These are phyloP conservation scores for Mustelus asterias DNA, from an alignment of 2,113 vertebrate genomes.

Conservation along the genomic window DNA sequence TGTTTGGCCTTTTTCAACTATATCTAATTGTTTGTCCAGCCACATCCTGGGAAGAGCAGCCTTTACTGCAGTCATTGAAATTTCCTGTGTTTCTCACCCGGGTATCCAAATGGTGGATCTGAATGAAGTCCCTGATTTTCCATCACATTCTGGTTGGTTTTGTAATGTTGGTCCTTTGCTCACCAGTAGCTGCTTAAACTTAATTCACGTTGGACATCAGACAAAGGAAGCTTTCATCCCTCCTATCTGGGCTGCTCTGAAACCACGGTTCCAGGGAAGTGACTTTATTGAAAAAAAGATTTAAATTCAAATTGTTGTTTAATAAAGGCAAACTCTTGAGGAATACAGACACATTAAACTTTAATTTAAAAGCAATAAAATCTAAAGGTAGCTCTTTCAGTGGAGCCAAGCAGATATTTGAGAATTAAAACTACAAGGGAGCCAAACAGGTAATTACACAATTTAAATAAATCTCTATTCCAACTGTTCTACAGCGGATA, in stretches of 20 bases:
- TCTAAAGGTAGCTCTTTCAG: neutral
- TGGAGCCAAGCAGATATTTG: neutral
- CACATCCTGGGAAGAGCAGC: neutral
- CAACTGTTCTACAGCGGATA: neutral
- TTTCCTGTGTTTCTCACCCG: neutral
- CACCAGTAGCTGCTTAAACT: neutral
- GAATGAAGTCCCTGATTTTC: neutral
- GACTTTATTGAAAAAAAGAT: neutral
- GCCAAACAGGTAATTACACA: neutral
- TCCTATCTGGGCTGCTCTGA: neutral
- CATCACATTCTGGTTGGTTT: neutral
- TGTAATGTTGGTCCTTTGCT: neutral
- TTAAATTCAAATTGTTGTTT: neutral
- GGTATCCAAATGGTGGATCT: neutral
- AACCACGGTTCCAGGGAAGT: neutral
- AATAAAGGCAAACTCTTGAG: neutral
- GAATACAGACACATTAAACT: neutral
- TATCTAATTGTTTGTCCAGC: neutral
- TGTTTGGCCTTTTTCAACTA: neutral
- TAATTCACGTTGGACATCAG: neutral
- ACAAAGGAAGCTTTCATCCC: neutral
- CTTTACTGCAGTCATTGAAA: neutral
- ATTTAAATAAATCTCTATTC: neutral
- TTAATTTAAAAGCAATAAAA: slow-evolving; percentile 3
- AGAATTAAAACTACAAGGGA: neutral